A percentile compares a stretch with the other conserved stretches of the same genome.
Evolutionary conservation across 64 coral and sea anemone species (phyloP).

Genomic region (Porites lutea): DNA sequence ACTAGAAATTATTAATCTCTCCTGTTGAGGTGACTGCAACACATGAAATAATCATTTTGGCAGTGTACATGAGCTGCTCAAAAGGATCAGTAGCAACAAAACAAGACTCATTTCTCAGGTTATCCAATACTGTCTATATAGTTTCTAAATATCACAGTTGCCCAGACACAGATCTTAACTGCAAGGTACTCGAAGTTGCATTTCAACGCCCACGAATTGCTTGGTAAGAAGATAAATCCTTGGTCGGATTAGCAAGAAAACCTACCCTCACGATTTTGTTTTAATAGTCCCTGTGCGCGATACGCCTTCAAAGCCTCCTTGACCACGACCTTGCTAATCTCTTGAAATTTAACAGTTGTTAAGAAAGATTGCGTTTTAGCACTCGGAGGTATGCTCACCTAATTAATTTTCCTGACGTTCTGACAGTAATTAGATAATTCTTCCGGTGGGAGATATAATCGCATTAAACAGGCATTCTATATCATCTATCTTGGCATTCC

Average conservation of each 20-base stretch:
- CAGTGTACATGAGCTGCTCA: no score
- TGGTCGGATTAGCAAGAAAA: neutral
- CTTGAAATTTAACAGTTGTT: conserved; percentile 27
- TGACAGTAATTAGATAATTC: conserved; percentile 90
- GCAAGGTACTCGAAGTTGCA: neutral
- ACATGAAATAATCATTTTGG: no score
- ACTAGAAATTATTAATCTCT: no score
- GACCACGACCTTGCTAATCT: conserved; percentile 27
- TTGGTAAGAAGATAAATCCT: neutral
- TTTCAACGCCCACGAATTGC: no score
- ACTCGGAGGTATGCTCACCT: conserved; percentile 52
- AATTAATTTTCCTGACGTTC: conserved; percentile 73
- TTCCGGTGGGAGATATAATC: conserved; percentile 72
- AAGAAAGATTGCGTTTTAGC: conserved; percentile 8
- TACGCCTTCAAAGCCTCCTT: neutral
- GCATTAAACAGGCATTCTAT: conserved; percentile 61
- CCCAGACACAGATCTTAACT: neutral
- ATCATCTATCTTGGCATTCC: conserved; percentile 61
- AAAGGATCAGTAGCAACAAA: no score
- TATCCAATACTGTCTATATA: no score
- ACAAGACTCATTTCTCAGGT: no score
- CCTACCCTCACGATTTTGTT: neutral
- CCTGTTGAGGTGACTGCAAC: no score
- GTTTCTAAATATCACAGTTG: no score
- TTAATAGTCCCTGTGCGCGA: neutral